A percentile compares a stretch with the other conserved stretches of the same genome.
Conservation (phyloP, 2,797 vertebrate genomes). For the Anas georgica region DNA sequence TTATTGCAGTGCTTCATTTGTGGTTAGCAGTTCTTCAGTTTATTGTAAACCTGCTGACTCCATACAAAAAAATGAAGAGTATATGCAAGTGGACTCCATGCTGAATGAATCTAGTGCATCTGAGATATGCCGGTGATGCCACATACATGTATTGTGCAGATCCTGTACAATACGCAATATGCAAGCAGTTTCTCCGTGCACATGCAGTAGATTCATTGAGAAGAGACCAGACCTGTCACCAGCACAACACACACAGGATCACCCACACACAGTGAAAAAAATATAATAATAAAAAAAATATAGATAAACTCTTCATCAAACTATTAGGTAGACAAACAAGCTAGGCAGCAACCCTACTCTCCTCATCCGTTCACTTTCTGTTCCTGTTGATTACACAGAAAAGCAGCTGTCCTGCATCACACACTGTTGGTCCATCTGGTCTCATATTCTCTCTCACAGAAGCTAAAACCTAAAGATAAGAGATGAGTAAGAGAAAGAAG, state of each 20-base stretch:
- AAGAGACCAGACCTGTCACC: neutral
- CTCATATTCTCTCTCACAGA: neutral
- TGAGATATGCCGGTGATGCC: neutral
- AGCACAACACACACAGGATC: neutral
- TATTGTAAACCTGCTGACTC: neutral
- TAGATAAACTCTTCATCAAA: neutral
- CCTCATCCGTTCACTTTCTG: neutral
- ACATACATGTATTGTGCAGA: neutral
- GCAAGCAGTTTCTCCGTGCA: neutral
- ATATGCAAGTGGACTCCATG: rapidly evolving
- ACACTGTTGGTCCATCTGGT: neutral
- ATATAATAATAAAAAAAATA: rapidly evolving
- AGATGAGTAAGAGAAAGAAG: neutral
- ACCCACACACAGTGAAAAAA: too few species aligned
- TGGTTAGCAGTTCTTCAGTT: neutral
- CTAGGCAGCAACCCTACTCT: neutral
- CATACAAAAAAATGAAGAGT: neutral
- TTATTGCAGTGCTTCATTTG: neutral
- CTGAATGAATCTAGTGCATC: neutral
- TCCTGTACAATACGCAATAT: neutral
- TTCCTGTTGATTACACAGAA: neutral
- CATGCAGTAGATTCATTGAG: rapidly evolving
- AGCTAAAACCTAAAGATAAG: neutral
- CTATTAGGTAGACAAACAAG: neutral
- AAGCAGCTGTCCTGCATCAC: neutral